These are phyloP conservation scores for Actinostola sp. DNA, from an alignment of 92 coral and sea anemone species.

Conservation along the genomic window DNA sequence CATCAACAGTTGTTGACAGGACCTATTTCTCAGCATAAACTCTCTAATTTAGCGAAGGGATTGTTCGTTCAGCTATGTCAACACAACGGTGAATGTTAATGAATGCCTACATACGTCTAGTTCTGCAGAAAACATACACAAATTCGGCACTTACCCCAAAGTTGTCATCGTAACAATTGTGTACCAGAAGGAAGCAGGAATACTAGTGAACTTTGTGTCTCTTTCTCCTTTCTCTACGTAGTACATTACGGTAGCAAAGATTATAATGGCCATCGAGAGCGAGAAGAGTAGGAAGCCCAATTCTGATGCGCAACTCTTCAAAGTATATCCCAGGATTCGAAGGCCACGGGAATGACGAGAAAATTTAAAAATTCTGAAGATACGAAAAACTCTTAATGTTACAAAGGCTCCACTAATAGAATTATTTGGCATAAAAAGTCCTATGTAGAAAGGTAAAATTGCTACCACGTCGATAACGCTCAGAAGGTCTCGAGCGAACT, in stretches of 20 bases:
- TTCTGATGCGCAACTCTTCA: slow-evolving; percentile 98
- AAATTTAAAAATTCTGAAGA: slow-evolving; percentile 99
- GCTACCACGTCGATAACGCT: slow-evolving; percentile 97
- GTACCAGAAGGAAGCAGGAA: slow-evolving; percentile 99
- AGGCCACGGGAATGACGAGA: slow-evolving; percentile 99
- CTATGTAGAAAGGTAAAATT: slow-evolving; percentile 89
- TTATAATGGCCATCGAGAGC: slow-evolving; percentile 96
- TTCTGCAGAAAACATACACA: slow-evolving; percentile 10
- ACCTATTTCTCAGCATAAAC: neutral
- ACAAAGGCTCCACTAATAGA: slow-evolving; percentile 99
- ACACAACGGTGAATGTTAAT: slow-evolving; percentile 24
- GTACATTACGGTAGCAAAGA: slow-evolving; percentile 98
- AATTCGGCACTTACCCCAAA: slow-evolving; percentile 78
- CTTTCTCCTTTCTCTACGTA: slow-evolving; percentile 88
- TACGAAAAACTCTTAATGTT: slow-evolving; percentile 97
- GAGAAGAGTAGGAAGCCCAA: slow-evolving; percentile 96
- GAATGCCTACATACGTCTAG: slow-evolving; percentile 1
- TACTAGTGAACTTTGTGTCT: slow-evolving; percentile 87
- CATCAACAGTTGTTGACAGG: slow-evolving; percentile 2
- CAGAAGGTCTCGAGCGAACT: slow-evolving; percentile 95
- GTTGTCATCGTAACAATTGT: slow-evolving; percentile 99
- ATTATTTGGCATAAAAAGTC: slow-evolving; percentile 93
- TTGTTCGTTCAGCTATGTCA: slow-evolving; percentile 25
- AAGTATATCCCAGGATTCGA: slow-evolving; percentile 93
- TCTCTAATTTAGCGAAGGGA: slow-evolving; percentile 19